These are phyloP conservation scores for Nasonia giraulti DNA, from an alignment of 1,140 invertebrate genomes.

Conservation along the genomic window DNA sequence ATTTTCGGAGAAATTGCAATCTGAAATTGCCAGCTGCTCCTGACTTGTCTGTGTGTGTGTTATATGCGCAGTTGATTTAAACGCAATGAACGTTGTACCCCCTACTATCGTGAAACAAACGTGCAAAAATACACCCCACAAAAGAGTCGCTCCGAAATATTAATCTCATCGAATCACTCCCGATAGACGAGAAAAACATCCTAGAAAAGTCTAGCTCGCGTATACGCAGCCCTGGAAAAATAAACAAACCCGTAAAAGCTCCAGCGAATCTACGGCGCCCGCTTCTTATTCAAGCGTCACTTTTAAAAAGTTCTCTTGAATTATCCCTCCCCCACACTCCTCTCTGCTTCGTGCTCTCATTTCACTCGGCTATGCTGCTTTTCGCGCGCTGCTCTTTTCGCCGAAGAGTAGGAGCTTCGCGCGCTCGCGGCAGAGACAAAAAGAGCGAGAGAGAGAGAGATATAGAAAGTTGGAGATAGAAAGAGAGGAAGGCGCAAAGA, in stretches of 20 bases:
- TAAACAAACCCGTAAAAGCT: not conserved
- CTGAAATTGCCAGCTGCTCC: not conserved
- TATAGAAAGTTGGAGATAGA: not conserved
- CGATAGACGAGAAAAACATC: not conserved
- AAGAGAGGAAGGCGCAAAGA: not conserved
- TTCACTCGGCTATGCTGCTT: not conserved
- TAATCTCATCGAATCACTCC: too few relatives aligned
- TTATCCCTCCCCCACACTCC: slow-evolving; percentile 22
- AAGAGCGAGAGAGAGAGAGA: not conserved
- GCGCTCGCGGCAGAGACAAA: not conserved
- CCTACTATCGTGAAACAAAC: not conserved
- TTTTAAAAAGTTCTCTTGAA: slow-evolving; percentile 61
- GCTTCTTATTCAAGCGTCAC: slow-evolving; percentile 43
- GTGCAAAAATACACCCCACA: too few relatives aligned
- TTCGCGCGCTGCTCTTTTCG: slow-evolving; percentile 47
- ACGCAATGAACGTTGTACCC: not conserved
- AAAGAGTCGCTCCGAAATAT: too few relatives aligned
- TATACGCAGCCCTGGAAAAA: too few relatives aligned
- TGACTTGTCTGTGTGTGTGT: not conserved
- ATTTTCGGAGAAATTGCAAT: not conserved
- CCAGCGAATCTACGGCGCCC: slow-evolving; percentile 3
- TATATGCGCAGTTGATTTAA: not conserved
- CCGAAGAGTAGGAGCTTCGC: slow-evolving; percentile 33
- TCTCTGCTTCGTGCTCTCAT: slow-evolving; percentile 1
- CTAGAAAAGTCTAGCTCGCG: not conserved